Conservation (phyloP, 2,888 invertebrate genomes). For the Diadegma fenestrale region DNA sequence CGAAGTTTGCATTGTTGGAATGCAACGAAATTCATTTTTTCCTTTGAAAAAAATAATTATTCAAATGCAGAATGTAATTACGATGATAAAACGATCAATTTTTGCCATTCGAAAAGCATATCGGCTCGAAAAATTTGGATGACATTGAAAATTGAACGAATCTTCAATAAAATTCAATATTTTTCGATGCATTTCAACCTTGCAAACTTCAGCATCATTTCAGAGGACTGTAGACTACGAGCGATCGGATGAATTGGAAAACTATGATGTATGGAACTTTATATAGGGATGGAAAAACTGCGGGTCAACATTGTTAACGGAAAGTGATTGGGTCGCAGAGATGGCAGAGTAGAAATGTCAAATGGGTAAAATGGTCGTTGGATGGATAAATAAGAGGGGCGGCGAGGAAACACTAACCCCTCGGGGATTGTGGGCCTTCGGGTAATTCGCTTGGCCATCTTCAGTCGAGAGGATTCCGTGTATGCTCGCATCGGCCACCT, state of each 20-base stretch:
- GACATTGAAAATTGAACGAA: too few relatives aligned
- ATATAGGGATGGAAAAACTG: background rate
- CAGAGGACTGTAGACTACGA: too few relatives aligned
- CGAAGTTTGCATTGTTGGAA: too few relatives aligned
- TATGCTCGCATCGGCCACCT: conserved; percentile 36
- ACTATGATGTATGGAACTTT: background rate
- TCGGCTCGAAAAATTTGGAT: too few relatives aligned
- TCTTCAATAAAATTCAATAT: too few relatives aligned
- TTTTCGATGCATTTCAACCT: too few relatives aligned
- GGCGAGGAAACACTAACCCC: conserved; percentile 41
- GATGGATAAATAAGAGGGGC: conserved; percentile 28
- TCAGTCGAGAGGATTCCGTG: conserved; percentile 59
- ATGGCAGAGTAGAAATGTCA: background rate
- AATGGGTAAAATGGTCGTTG: background rate
- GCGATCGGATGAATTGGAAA: background rate
- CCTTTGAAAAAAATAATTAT: too few relatives aligned
- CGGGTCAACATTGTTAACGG: background rate
- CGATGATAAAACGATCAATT: too few relatives aligned
- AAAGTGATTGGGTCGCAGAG: conserved; percentile 16
- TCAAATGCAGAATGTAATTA: too few relatives aligned
- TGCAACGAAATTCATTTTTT: too few relatives aligned
- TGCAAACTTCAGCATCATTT: too few relatives aligned
- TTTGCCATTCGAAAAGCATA: too few relatives aligned
- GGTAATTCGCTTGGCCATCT: conserved; percentile 57
- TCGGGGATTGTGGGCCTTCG: conserved; percentile 53